Evolutionary conservation across 92 coral and sea anemone genomes (phyloP), one percentile per base, ranked within the genome.

Genomic region (Zoanthus gigantus): DNA sequence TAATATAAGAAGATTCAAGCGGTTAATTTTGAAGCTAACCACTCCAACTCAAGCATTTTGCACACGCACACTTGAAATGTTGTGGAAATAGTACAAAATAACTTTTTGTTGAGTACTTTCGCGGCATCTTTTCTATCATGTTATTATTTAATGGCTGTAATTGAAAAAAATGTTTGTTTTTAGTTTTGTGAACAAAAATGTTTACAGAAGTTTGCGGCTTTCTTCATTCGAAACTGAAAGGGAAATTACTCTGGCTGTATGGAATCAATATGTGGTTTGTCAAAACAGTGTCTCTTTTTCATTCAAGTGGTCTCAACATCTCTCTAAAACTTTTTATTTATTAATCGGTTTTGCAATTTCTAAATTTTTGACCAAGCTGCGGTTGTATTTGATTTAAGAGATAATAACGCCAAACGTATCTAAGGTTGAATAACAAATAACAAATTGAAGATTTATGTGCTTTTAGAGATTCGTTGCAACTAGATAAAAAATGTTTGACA

Each of bases 251-350:
- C 50, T 79, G 17, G 31, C 72, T 37, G 5, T 69, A 5, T 81
- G 16, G 17, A 32, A 69, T 66, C 60, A 67, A 60, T 81, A 44
- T 65, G 75, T 23, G 76, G 85, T 66, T 81, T 81, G 75, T 81
- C 85, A 81, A 81, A 81, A 81, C 85, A 81, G 74, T 63, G 85
- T 67, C 85, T 66, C 74, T 67, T 81, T 81, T 81, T 47, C 66
- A 81, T 66, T 66, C 85, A 34, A 46, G 58, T 67, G 74, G 65
- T 48, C 4, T 44, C 85, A 47, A 81, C 44, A 47, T 81, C 9
- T 31, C 61, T 66, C 47, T 53, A 81, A 67, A 81, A 17, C 74
- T 81, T 23, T 42, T 81, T 81, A 81, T 81, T 81, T 81, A 81
- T 81, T 81, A 65, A 81, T 81, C 45, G 44, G 60, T 56, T 81